phyloP scores from a whole-genome alignment of 2,888 invertebrate genomes.

The Leucophenga montana region DNA sequence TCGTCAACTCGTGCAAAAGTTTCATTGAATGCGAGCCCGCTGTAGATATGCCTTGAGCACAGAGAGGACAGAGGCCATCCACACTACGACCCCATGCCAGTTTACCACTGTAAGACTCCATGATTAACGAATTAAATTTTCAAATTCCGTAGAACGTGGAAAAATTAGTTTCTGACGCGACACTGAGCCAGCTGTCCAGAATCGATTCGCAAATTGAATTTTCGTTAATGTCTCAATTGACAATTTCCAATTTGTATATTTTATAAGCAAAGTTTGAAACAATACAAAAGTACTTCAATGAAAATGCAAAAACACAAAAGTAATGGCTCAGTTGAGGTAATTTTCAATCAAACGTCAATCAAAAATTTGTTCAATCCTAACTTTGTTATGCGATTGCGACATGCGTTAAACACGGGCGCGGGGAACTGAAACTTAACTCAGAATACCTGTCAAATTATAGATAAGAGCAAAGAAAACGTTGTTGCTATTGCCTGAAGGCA shows the following conservation, averaged over 20 bases:
- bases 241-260: background rate
- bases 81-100: background rate
- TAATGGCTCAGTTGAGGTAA: slow-evolving; percentile 52
- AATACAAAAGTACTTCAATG: background rate
- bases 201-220: background rate
- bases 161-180: slow-evolving; percentile 7
- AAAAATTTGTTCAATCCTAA: slow-evolving; percentile 43
- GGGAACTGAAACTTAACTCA: background rate
- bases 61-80: background rate
- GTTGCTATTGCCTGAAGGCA: background rate
- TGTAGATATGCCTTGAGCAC: background rate
- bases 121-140: slow-evolving; percentile 28
- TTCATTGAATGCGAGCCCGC: background rate
- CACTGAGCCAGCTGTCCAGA: no score
- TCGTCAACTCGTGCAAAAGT: slow-evolving; percentile 42
- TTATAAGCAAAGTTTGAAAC: slow-evolving; percentile 12
- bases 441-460: background rate
- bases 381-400: slow-evolving; percentile 47
- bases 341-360: slow-evolving; percentile 65
- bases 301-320: slow-evolving; percentile 7
- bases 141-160: background rate
- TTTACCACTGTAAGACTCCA: background rate
- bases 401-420: slow-evolving; percentile 27
- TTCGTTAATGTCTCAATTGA: background rate
- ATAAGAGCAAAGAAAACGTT: no score